A percentile compares a stretch with the other conserved stretches of the same genome.
phyloP scores from a whole-genome alignment of 2,888 invertebrate genomes.

The Hydraecia micacea region DNA sequence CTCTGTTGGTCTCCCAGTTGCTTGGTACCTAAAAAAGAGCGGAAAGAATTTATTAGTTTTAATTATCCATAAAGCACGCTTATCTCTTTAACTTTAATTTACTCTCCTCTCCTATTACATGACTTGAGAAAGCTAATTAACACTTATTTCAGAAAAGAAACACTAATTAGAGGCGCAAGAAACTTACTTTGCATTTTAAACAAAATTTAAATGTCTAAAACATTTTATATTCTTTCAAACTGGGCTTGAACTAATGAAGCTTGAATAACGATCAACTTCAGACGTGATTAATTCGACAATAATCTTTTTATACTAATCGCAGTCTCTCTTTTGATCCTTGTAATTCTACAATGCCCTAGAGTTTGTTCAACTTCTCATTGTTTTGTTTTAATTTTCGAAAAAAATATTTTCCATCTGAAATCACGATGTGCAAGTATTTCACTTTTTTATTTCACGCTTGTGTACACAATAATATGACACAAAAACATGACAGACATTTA shows the following conservation, averaged over 20 bases:
- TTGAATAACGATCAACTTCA: conserved; percentile 36
- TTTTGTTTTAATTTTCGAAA: neutral
- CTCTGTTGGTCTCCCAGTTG: conserved; percentile 8
- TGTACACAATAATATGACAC: conserved; percentile 1
- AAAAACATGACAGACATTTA: conserved; percentile 21
- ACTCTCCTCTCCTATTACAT: conserved; percentile 46
- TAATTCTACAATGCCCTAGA: neutral
- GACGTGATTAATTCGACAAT: conserved; percentile 31
- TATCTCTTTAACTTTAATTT: conserved; percentile 58
- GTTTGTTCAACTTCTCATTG: neutral
- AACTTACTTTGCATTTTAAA: conserved; percentile 49
- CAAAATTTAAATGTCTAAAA: conserved; percentile 48
- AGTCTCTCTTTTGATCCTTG: neutral
- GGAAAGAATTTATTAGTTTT: conserved; percentile 62
- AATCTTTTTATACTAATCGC: conserved; percentile 1
- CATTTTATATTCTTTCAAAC: conserved; percentile 50
- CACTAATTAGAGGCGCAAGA: conserved; percentile 43
- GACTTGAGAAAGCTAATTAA: conserved; percentile 55
- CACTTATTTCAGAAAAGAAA: conserved; percentile 41
- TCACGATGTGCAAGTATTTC: neutral
- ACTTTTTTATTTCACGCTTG: conserved; percentile 7
- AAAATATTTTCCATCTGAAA: neutral
- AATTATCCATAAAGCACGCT: conserved; percentile 63
- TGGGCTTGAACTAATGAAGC: conserved; percentile 41
- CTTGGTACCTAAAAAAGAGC: conserved; percentile 47